Evolutionary conservation across 2,888 invertebrate species (phyloP).

Genomic region (Ferdinandea cuprea): DNA sequence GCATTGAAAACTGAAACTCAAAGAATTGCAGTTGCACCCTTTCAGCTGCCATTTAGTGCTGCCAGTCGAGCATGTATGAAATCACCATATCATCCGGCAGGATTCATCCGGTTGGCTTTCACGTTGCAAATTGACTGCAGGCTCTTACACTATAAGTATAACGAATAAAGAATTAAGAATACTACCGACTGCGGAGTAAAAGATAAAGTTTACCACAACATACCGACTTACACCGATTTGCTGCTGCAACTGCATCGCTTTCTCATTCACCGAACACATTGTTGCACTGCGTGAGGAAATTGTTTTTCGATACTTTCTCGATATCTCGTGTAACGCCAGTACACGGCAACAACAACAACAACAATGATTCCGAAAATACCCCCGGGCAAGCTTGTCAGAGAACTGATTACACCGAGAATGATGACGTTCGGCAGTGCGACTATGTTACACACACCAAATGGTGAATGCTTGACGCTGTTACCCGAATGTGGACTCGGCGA

Average conservation of each 20-base stretch:
- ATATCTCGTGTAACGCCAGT: conserved; percentile 49
- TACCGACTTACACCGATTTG: not conserved
- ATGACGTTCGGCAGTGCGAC: conserved; percentile 49
- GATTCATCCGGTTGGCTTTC: no score
- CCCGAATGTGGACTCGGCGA: conserved; percentile 2
- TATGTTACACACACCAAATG: conserved; percentile 21
- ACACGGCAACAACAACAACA: conserved; percentile 33
- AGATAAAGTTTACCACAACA: no score
- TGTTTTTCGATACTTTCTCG: conserved; percentile 52
- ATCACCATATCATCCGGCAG: no score
- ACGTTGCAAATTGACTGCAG: no score
- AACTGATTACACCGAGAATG: conserved; percentile 70
- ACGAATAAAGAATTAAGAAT: no score
- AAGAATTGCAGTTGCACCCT: no score
- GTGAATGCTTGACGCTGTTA: conserved; percentile 42
- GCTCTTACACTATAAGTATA: no score
- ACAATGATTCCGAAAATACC: conserved; percentile 37
- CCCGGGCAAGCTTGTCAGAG: conserved; percentile 58
- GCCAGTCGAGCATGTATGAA: no score
- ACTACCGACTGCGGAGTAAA: no score
- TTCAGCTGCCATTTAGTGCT: no score
- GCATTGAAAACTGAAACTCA: no score
- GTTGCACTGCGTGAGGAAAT: conserved; percentile 52
- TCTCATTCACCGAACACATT: conserved; percentile 35
- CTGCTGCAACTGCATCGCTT: not conserved